A percentile compares a stretch with the other conserved stretches of the same genome.
phyloP scores from a whole-genome alignment of 2,888 invertebrate species.

The Brenthis ino region DNA sequence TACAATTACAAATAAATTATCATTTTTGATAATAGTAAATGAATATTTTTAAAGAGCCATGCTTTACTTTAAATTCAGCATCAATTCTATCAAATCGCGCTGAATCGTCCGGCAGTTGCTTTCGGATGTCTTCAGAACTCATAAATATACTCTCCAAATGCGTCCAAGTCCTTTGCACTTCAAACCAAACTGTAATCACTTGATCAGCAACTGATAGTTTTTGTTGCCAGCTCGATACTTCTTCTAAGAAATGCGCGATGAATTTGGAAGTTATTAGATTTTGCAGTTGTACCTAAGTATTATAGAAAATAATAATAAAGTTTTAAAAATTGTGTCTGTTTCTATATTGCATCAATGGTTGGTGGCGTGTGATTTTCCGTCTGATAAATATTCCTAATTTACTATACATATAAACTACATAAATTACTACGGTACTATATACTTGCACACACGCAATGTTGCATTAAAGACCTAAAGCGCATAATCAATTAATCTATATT shows the following conservation, averaged over 20 bases:
- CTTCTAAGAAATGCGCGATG: slow-evolving; percentile 96
- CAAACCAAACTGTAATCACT: slow-evolving; percentile 95
- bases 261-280: slow-evolving; percentile 98
- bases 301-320: slow-evolving; percentile 18
- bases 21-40: not conserved
- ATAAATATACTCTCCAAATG: slow-evolving; percentile 98
- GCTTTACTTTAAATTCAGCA: slow-evolving; percentile 89
- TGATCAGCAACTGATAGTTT: slow-evolving; percentile 96
- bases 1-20: not conserved
- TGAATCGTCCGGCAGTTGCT: slow-evolving; percentile 96
- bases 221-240: slow-evolving; percentile 97
- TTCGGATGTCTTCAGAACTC: slow-evolving; percentile 97
- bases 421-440: no score
- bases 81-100: slow-evolving; percentile 96
- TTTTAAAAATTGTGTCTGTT: not conserved
- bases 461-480: no score
- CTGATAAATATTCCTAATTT: not conserved
- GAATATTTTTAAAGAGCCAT: not conserved
- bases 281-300: slow-evolving; percentile 91
- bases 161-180: slow-evolving; percentile 98
- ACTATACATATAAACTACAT: not conserved
- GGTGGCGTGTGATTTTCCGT: no score
- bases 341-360: no score
- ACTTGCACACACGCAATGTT: no score
- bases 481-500: no score